Base-by-base conservation (phyloP, 2,113 vertebrate species). In the Pseudorasbora parva region DNA sequence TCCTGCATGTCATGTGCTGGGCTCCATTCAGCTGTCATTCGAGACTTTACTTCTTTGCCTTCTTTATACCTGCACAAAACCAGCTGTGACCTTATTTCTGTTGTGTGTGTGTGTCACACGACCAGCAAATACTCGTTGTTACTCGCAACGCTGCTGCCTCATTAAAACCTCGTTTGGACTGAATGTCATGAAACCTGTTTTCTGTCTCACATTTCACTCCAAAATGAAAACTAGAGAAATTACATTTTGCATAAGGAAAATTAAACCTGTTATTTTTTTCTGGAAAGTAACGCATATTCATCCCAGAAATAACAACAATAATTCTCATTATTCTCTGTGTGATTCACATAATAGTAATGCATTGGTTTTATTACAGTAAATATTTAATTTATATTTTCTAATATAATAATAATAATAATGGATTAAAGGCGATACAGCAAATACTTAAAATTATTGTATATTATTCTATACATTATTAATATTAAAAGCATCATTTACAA, bases 61-160 rank as follows among this genome's bases (percentile, higher is more conserved):
- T n/a, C 68, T 57, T 57, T 77, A 23, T 17, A 59, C 7, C 51
- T 41, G 10, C 54, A 6, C n/a, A 23, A 41, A 37, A 59, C 75
- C 75, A 41, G 1, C 12, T 15, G 56, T 78, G 75, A 78, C 76
- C 76, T 60, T 78, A 45, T 60, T 78, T 60, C 8, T n/a, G 19
- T 11, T 2, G 25, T 76, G 66, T 3, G 30, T 2, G 25, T 76
- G 66, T 3, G 30, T 23, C 51, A n/a, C 74, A n/a, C 45, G 56
- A 43, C 6, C 33, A 43, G 56, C 45, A 17, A 8, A 2, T 60
- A n/a, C n/a, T n/a, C n/a, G 12, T 23, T 60, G 33, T 60, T 60
- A 78, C n/a, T 23, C 12, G 21, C 57, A 60, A 60, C 8, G 8
- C 56, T 78, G 56, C 56, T 78, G 76, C 56, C 56, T 62, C 76